These are phyloP conservation scores for Drosophila pandora DNA, from an alignment of 1,140 invertebrate genomes.

Conservation along the genomic window DNA sequence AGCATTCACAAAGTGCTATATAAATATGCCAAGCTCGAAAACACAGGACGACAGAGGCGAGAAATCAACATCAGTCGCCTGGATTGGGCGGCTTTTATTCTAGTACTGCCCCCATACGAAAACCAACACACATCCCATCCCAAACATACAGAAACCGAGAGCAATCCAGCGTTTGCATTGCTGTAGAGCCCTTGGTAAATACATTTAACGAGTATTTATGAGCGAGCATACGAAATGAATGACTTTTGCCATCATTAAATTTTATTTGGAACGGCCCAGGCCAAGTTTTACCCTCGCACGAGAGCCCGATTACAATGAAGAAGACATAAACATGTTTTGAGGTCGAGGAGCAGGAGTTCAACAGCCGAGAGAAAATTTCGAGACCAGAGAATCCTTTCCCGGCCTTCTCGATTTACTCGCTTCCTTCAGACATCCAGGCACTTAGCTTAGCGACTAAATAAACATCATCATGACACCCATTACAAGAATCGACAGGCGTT, in stretches of 20 bases:
- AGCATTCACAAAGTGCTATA: conserved; percentile 41
- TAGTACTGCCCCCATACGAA: conserved; percentile 28
- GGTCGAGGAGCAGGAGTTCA: conserved; percentile 59
- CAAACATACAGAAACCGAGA: conserved; percentile 21
- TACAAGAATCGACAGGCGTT: conserved; percentile 55
- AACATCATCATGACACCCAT: conserved; percentile 77
- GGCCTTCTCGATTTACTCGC: conserved; percentile 29
- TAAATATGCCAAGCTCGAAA: conserved; percentile 48
- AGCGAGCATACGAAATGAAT: conserved; percentile 74
- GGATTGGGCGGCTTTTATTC: conserved; percentile 24
- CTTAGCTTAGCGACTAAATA: conserved; percentile 67
- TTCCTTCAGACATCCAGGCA: conserved; percentile 44
- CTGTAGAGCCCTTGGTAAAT: conserved; percentile 66
- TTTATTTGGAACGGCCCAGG: conserved; percentile 54
- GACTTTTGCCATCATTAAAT: conserved; percentile 76
- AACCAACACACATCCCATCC: conserved; percentile 7
- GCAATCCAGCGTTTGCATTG: conserved; percentile 56
- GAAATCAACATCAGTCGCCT: conserved; percentile 40
- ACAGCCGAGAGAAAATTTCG: conserved; percentile 33
- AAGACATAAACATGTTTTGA: conserved; percentile 65
- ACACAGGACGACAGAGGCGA: conserved; percentile 42
- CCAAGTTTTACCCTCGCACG: conserved; percentile 26
- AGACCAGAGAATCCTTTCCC: conserved; percentile 40
- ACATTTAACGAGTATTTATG: conserved; percentile 76
- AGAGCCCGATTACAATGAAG: conserved; percentile 51